Evolutionary conservation across 2,797 vertebrate species (phyloP).

Genomic region (Loris lydekkerianus): DNA sequence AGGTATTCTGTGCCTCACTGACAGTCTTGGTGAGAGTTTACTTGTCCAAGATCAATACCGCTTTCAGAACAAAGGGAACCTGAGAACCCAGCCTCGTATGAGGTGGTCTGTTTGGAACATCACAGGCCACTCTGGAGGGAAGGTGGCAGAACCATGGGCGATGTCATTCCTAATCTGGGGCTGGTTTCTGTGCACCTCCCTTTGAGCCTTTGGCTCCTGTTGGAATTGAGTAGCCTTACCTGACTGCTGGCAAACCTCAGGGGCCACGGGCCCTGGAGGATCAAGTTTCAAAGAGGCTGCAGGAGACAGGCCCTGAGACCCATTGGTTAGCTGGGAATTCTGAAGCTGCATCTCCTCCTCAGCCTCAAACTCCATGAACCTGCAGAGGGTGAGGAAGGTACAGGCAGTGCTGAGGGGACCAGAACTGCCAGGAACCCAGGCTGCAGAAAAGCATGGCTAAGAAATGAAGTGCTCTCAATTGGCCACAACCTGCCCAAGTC

Average conservation of each 20-base stretch:
- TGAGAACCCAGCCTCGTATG: neutral
- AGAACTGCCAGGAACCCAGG: neutral
- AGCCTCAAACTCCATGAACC: constrained; percentile 86
- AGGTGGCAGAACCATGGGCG: neutral
- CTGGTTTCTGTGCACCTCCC: neutral
- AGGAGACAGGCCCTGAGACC: constrained; percentile 66
- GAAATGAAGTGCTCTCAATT: neutral
- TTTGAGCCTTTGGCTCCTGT: neutral
- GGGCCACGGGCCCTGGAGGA: neutral
- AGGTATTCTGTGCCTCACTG: neutral
- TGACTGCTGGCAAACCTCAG: constrained; percentile 81
- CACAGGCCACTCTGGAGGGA: neutral
- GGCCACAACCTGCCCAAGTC: neutral
- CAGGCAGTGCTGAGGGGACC: neutral
- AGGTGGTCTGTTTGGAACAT: neutral
- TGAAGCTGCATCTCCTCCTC: constrained; percentile 85
- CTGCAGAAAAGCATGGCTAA: neutral
- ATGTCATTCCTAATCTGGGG: neutral
- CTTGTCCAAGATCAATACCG: constrained; percentile 52
- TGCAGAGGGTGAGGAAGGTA: constrained; percentile 47
- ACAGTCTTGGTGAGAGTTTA: neutral
- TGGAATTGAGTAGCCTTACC: constrained; percentile 70
- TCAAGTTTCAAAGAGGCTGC: constrained; percentile 66
- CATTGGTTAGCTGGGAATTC: constrained; percentile 74
- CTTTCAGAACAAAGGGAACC: constrained; percentile 36